These are phyloP conservation scores for Polyploca ridens DNA, from an alignment of 2,888 invertebrate genomes.

Conservation along the genomic window DNA sequence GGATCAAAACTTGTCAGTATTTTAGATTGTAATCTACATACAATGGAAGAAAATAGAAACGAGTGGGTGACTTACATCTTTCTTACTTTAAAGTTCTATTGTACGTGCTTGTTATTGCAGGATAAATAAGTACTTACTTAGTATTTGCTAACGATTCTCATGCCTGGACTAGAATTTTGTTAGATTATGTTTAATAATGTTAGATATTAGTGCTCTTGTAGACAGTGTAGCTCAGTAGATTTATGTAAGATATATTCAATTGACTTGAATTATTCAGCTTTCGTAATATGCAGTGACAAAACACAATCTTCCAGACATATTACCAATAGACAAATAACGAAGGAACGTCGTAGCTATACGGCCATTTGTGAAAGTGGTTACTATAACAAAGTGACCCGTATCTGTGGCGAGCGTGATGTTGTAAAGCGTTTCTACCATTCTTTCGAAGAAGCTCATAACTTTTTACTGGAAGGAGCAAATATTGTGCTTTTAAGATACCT, in stretches of 20 bases:
- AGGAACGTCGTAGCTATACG: conserved; percentile 82
- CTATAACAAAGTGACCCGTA: conserved; percentile 80
- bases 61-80: conserved; percentile 64
- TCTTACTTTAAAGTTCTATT: neutral
- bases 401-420: conserved; percentile 70
- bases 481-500: conserved; percentile 85
- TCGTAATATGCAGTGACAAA: too few species aligned
- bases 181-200: too few species aligned
- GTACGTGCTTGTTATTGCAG: too few species aligned
- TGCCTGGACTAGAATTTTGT: too few species aligned
- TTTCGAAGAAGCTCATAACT: conserved; percentile 73
- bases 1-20: conserved; percentile 86
- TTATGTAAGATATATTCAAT: too few species aligned
- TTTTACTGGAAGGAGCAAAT: conserved; percentile 86
- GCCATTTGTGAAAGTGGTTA: conserved; percentile 83
- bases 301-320: conserved; percentile 61
- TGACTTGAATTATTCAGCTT: too few species aligned
- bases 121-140: too few species aligned
- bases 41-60: conserved; percentile 86
- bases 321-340: conserved; percentile 65
- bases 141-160: too few species aligned
- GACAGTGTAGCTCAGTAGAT: too few species aligned
- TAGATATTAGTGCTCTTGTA: too few species aligned
- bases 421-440: conserved; percentile 80
- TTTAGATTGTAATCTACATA: conserved; percentile 85